Conservation (phyloP, 2,113 vertebrate genomes). For the Notarius lentiginosus region DNA sequence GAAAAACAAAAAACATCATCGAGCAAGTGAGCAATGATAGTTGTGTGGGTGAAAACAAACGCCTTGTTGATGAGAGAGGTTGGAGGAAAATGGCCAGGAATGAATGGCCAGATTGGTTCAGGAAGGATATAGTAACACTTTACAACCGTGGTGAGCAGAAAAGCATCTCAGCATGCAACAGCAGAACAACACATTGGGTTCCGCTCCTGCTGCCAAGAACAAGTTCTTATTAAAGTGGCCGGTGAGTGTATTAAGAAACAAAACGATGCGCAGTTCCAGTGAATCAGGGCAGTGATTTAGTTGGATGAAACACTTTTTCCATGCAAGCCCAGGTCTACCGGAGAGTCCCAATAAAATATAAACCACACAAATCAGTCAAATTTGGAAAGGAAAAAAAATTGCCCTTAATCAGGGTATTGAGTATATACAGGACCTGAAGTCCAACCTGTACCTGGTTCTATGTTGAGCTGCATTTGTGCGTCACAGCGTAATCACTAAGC, state of each 20-base stretch:
- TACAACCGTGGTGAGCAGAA: too few relatives aligned
- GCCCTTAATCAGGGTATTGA: not conserved
- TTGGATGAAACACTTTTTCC: not conserved
- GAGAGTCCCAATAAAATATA: not conserved
- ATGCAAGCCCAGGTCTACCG: not conserved
- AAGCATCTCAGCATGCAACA: too few relatives aligned
- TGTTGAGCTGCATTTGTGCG: conserved; percentile 36
- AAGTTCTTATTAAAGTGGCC: too few relatives aligned
- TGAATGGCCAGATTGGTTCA: too few relatives aligned
- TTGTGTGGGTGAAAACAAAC: too few relatives aligned
- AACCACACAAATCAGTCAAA: not conserved
- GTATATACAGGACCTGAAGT: not conserved
- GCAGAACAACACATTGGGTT: too few relatives aligned
- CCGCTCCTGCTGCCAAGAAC: too few relatives aligned
- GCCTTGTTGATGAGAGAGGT: too few relatives aligned
- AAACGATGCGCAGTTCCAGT: not conserved
- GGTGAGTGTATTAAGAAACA: not conserved
- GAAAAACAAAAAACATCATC: too few relatives aligned
- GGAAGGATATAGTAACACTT: too few relatives aligned
- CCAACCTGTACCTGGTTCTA: conserved; percentile 18
- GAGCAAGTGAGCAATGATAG: too few relatives aligned
- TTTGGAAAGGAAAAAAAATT: not conserved
- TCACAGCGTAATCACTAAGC: conserved; percentile 28
- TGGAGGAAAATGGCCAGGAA: too few relatives aligned
- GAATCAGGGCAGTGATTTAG: not conserved